These are phyloP conservation scores for Drosophila equinoxialis DNA, from an alignment of 1,140 invertebrate genomes.

Conservation along the genomic window DNA sequence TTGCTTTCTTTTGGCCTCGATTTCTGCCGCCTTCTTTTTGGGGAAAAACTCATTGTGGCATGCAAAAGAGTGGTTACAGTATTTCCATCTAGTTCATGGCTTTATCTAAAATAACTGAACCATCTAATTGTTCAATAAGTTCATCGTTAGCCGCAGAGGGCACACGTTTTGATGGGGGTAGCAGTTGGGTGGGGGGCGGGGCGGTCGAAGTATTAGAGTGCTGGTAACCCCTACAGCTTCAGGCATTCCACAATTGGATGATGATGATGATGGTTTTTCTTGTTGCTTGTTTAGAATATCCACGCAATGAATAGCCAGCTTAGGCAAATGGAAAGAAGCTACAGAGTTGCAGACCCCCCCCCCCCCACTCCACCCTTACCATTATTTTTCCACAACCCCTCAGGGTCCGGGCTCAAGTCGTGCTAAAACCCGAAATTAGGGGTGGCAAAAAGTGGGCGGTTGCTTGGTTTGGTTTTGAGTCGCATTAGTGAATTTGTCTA, in stretches of 20 bases:
- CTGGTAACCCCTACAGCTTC: conserved; percentile 16
- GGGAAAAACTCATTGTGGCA: conserved; percentile 2
- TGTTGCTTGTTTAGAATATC: conserved; percentile 79
- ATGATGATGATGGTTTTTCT: conserved; percentile 47
- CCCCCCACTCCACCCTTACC: conserved; percentile 1
- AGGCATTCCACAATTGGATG: conserved; percentile 36
- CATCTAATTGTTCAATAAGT: conserved; percentile 76
- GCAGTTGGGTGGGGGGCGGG: not conserved
- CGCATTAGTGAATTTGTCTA: conserved; percentile 40
- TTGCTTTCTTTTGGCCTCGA: not conserved
- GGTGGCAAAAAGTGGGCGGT: conserved; percentile 52
- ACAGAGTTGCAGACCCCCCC: conserved; percentile 16
- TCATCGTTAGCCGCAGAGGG: conserved; percentile 43
- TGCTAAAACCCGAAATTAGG: conserved; percentile 75
- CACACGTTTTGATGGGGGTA: not conserved
- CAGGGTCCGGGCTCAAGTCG: conserved; percentile 46
- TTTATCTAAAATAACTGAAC: conserved; percentile 68
- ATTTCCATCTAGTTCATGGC: conserved; percentile 19
- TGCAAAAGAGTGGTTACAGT: conserved; percentile 12
- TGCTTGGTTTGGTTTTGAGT: conserved; percentile 20
- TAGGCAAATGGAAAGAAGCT: conserved; percentile 64
- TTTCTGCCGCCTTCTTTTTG: not conserved
- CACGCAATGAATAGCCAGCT: conserved; percentile 77
- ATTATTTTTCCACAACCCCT: conserved; percentile 19
- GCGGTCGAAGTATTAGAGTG: conserved; percentile 16